A percentile compares a stretch with the other conserved stretches of the same genome.
Evolutionary conservation across 2,888 invertebrate species (phyloP).

Genomic region (Drosophila birchii): DNA sequence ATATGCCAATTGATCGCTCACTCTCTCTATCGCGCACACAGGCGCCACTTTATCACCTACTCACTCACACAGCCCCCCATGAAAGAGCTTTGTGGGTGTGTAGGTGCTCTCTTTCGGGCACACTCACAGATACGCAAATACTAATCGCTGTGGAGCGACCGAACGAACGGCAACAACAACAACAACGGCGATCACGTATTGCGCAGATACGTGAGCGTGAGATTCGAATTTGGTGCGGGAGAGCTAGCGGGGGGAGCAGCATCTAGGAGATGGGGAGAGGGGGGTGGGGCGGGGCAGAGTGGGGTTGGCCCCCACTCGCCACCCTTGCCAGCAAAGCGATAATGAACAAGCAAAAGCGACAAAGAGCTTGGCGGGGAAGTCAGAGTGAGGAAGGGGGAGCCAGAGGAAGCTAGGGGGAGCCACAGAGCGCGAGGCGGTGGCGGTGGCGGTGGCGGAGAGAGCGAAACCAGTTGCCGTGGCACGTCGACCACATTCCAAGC

Average conservation of each 20-base stretch:
- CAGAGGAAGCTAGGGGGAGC: constrained; percentile 32
- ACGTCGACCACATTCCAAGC: constrained; percentile 82
- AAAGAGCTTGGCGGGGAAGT: constrained; percentile 31
- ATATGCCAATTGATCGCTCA: constrained; percentile 72
- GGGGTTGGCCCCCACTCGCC: constrained; percentile 63
- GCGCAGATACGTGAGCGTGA: constrained; percentile 54
- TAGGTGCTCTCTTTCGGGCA: constrained; percentile 51
- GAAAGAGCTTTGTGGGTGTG: constrained; percentile 19
- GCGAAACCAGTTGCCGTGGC: constrained; percentile 76
- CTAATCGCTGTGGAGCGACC: constrained; percentile 59
- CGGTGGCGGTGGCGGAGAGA: constrained; percentile 23
- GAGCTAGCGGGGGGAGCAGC: constrained; percentile 14
- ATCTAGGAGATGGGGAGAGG: constrained; percentile 12
- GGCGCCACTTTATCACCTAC: constrained; percentile 75
- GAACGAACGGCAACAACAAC: constrained; percentile 33
- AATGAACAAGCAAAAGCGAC: constrained; percentile 58
- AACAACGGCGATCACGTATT: constrained; percentile 48
- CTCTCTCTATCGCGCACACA: constrained; percentile 50
- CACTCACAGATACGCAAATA: constrained; percentile 44
- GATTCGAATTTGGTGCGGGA: constrained; percentile 33
- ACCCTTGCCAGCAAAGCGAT: constrained; percentile 70
- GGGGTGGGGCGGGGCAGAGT: constrained; percentile 23
- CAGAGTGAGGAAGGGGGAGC: constrained; percentile 32
- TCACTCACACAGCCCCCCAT: constrained; percentile 45
- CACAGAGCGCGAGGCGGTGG: constrained; percentile 33